Evolutionary conservation across 64 coral and sea anemone species (phyloP), one percentile per base, ranked within the genome.

Genomic region (Pocillopora verrucosa): DNA sequence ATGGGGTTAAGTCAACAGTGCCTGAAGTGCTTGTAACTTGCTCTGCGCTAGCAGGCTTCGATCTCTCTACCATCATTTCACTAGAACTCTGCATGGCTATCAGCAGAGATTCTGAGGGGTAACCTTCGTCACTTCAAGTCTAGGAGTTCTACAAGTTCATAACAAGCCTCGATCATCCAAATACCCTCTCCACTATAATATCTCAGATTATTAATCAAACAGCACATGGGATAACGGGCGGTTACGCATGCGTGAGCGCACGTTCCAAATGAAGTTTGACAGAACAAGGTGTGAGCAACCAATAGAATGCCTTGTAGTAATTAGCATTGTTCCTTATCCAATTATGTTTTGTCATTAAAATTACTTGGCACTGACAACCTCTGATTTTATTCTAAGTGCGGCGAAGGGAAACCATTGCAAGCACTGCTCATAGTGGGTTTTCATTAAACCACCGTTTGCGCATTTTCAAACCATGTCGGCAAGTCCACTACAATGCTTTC

Each of bases 211-310:
- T 56, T 51, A 77, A 22, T 56, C 37, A 20, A 4, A 16, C 36
- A 85, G 82, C 82, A 85, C 82, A 85, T 85, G 82, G 82, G 41
- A n/a, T 45, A 56, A 16, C 63, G 13, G 34, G 19, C 3, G 72
- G 0, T 51, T 5, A 57, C 82, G 82, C 82, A 85, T 85, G 82
- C 82, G 82, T 85, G 35, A 38, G 11, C 22, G 38, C 37, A 26
- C 19, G 22, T 12, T 38, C 37, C 35, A 68, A 72, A 72, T 72
- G 65, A 72, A 34, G 20, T 15, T 83, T 85, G 64, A 85, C 64
- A 85, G 68, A 85, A 85, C 82, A 85, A 85, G 82, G 82, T 85
- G 82, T 85, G n/a, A 25, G 36, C 22, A 72, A 38, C 82, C 82
- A 85, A 85, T 85, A 85, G 82, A n/a, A 70, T 57, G 19, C 36